Conservation (phyloP, 1,140 invertebrate genomes). For the Parasteatoda tepidariorum region DNA sequence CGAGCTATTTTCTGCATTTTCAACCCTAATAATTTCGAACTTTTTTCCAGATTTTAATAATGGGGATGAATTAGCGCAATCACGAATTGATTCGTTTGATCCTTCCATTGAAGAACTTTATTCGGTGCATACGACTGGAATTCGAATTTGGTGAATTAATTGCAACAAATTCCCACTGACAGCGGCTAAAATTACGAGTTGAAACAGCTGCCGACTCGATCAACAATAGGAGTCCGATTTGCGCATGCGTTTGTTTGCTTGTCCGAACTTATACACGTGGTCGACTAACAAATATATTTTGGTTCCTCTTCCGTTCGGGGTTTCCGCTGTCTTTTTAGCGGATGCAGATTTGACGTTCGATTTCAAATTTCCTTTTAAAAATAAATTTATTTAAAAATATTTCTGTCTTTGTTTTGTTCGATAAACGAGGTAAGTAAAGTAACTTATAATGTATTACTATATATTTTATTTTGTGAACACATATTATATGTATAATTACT, state of each 20-base stretch:
- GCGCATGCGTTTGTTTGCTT: conserved; percentile 24
- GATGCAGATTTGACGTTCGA: not conserved
- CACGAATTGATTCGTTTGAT: not conserved
- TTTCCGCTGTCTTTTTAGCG: no score
- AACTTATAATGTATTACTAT: no score
- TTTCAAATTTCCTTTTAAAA: conserved; percentile 1
- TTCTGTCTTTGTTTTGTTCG: no score
- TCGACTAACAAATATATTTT: conserved; percentile 10
- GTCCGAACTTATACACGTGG: not conserved
- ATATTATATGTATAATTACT: no score
- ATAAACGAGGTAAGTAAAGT: no score
- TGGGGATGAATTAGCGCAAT: not conserved
- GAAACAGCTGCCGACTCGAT: conserved; percentile 40
- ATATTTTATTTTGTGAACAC: no score
- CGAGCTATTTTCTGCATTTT: not conserved
- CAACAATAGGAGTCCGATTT: conserved; percentile 6
- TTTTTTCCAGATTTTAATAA: conserved; percentile 15
- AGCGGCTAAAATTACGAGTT: not conserved
- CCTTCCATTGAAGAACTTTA: no score
- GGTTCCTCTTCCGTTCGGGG: not conserved
- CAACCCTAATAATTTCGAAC: conserved; percentile 20
- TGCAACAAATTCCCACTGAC: conserved; percentile 1
- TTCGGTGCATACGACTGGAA: not conserved
- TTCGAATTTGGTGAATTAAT: not conserved
- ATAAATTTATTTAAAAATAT: not conserved